Base-by-base conservation (phyloP, 2,888 invertebrate genomes). In the Monopis laevigella region DNA sequence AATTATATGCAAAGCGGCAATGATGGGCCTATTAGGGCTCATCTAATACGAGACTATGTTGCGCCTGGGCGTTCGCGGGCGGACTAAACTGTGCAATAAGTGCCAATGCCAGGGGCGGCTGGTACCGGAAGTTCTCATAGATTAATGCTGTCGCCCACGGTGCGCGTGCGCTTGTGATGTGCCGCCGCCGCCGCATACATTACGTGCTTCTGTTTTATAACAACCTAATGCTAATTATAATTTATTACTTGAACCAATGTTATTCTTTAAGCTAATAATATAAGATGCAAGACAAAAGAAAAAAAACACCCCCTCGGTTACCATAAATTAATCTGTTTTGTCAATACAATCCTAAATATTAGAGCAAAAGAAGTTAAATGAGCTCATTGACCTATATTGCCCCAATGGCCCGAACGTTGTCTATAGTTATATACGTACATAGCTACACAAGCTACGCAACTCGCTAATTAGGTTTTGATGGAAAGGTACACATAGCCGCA, bases 141-240 rank as follows among this genome's bases (percentile, higher is more conserved):
- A 59, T 62, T 66, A 64, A 64, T 61, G 54, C 54, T 50, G 45
- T 51, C 61, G 54, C 69, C 67, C 54, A 65, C 70, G 51, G 60
- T 43, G 16, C 49, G 43, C 46, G 48, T 27, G 13, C 10, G 51
- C 52, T 55, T 62, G 61, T 61, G 59, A 61, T 54, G 52, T 50
- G 46, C 54, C 54, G 58, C 51, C 51, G 49, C 48, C 32, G 29
- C 14, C 29, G 12, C 12, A 12, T 14, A 29, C 29, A 29, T 14
- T 32, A 32, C 32, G 32, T 32, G 32, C 17, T n/a, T n/a, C n/a
- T n/a, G n/a, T n/a, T n/a, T n/a, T n/a, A n/a, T n/a, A n/a, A n/a
- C n/a, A n/a, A n/a, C n/a, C n/a, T n/a, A n/a, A n/a, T n/a, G n/a
- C n/a, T n/a, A n/a, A n/a, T n/a, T n/a, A n/a, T n/a, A n/a, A n/a